Conservation (phyloP, 2,113 vertebrate species). For the Marmota monax region DNA sequence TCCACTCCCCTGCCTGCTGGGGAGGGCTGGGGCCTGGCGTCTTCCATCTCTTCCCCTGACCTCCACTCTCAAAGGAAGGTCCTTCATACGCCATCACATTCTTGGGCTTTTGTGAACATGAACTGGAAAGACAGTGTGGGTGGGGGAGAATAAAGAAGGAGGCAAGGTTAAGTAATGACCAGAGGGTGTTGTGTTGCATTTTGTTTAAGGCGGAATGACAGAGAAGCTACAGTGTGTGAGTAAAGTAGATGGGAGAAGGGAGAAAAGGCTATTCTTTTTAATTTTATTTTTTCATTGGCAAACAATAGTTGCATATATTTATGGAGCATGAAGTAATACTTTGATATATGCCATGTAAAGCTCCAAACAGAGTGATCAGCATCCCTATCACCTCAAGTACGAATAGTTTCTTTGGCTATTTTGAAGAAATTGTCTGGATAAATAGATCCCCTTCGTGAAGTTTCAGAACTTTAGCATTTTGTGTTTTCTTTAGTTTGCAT, state of each 20-base stretch:
- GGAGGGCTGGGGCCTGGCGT: too few species aligned
- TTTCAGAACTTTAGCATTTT: neutral
- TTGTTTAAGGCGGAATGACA: neutral
- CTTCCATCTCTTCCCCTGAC: too few species aligned
- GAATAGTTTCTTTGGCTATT: neutral
- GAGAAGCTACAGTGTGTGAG: neutral
- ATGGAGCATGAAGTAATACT: neutral
- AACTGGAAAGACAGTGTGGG: neutral
- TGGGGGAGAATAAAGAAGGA: neutral
- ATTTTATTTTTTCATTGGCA: neutral
- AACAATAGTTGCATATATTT: neutral
- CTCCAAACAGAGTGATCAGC: neutral
- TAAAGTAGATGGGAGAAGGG: neutral
- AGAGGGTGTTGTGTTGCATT: neutral
- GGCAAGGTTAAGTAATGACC: neutral
- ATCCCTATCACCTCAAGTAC: neutral
- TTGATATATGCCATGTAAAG: neutral
- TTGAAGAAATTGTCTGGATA: neutral
- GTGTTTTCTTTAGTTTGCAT: neutral
- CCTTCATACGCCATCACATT: neutral
- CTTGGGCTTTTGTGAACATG: neutral
- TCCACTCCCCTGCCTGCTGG: neutral
- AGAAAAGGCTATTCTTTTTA: neutral
- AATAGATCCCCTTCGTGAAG: neutral
- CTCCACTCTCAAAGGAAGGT: neutral